A percentile compares a stretch with the other conserved stretches of the same genome.
phyloP scores from a whole-genome alignment of 1,140 invertebrate species.

The Wasmannia auropunctata region DNA sequence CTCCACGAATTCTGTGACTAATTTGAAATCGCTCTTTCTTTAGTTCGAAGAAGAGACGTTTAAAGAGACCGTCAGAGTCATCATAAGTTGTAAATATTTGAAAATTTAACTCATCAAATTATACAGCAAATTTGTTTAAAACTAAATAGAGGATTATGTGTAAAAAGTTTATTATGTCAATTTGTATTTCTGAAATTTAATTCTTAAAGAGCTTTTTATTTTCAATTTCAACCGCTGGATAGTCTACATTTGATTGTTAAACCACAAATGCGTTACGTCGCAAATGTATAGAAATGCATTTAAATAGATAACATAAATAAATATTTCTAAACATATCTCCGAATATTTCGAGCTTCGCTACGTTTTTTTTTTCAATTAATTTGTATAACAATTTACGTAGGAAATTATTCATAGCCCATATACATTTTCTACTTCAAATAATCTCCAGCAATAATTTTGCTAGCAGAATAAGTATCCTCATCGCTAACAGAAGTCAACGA shows the following conservation, averaged over 20 bases:
- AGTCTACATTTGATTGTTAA: neutral
- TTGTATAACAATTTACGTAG: neutral
- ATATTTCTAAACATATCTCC: conserved; percentile 2
- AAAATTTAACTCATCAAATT: neutral
- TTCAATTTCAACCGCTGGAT: neutral
- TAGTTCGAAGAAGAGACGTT: neutral
- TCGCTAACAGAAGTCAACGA: neutral
- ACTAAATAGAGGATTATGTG: neutral
- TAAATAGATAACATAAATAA: neutral
- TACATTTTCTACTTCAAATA: neutral
- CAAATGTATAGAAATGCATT: neutral
- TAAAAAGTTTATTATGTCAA: neutral
- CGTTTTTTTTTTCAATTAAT: neutral
- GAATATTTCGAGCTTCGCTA: neutral
- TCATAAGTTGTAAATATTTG: neutral
- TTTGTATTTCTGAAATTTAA: neutral
- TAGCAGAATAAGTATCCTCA: neutral
- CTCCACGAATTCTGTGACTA: neutral
- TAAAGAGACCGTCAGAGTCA: neutral
- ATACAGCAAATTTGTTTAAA: neutral
- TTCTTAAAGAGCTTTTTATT: neutral
- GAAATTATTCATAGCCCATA: neutral
- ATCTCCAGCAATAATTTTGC: neutral
- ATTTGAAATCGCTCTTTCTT: neutral
- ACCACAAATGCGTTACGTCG: neutral